Base-by-base conservation (phyloP, 35 echinoderm and acorn worm species). In the Anneissia japonica region DNA sequence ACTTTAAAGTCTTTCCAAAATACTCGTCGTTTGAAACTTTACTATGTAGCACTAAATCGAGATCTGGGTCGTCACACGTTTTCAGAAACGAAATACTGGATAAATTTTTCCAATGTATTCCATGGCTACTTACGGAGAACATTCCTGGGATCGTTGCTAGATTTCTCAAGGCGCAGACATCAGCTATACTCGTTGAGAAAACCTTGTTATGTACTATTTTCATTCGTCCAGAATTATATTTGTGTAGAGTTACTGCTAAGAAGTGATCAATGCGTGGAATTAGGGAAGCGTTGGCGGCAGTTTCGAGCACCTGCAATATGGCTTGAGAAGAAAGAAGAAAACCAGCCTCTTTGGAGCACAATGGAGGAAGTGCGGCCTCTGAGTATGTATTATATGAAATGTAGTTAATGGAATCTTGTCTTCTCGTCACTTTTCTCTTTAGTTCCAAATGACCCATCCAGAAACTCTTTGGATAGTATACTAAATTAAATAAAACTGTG, bases 1-100 rank as follows among this genome's bases (percentile, higher is more conserved):
- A 46, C 23, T 93, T 46, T 0, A 97, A 79, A 17, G 85, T 74
- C 32, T 90, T 74, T 31, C 51, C 76, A 46, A 97, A 88, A 72
- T 85, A 97, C 9, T 46, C 14, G 35, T 35, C 45, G 74, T 97
- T 74, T 40, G 90, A 73, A 12, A 93, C 88, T 3, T 83, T 82
- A 32, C 37, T 45, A 13, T 87, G 87, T 88, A 90, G 93, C 30
- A 83, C 73, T 32, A 72, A 36, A 90, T 86, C 45, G 89, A 90
- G 7, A 84, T 93, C 34, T 38, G 84, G 30, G 86, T 93, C 0
- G 91, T 90, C 13, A 93, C 74, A 38, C 79, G 51, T 64, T 64
- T 23, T 64, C 21, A 64, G 26, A 64, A 64, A 64, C 21, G 51
- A 64, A 16, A 26, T 64, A 12, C 51, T 64, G 11, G 51, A 64